Conservation (phyloP, 2,888 invertebrate species). For the Brenthis hecate region DNA sequence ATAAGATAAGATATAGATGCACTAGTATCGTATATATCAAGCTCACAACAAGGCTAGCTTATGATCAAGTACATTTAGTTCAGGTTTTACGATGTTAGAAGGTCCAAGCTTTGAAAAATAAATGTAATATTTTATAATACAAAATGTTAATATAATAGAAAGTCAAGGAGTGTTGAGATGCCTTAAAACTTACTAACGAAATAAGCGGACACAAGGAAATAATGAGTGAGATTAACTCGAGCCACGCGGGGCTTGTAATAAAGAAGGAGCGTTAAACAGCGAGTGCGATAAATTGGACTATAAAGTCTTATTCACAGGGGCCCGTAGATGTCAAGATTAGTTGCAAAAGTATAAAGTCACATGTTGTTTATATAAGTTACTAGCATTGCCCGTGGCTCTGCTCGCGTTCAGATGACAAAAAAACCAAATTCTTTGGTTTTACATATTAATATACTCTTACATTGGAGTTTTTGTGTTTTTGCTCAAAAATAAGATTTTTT, state of each 20-base stretch:
- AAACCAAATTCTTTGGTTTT: too few species aligned
- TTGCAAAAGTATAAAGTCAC: not conserved
- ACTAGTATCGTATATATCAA: too few species aligned
- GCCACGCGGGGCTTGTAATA: conserved; percentile 25
- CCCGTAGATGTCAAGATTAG: conserved; percentile 3
- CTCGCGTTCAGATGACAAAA: too few species aligned
- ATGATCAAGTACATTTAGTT: too few species aligned
- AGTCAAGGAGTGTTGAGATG: conserved; percentile 5
- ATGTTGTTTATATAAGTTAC: not conserved
- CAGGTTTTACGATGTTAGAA: too few species aligned
- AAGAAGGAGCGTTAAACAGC: conserved; percentile 28
- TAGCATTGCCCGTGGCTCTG: too few species aligned
- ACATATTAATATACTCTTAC: too few species aligned
- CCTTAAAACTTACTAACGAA: not conserved
- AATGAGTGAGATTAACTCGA: conserved; percentile 22
- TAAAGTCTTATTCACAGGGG: conserved; percentile 22
- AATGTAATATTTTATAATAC: not conserved
- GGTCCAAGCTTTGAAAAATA: not conserved
- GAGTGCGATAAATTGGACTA: conserved; percentile 28
- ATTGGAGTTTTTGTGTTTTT: too few species aligned
- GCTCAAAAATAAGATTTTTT: too few species aligned
- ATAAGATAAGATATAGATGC: too few species aligned
- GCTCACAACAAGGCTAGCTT: too few species aligned
- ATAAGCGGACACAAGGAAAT: conserved; percentile 18
- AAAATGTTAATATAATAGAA: not conserved